Conservation (phyloP, 2,797 vertebrate genomes). For the Chelidonichthys spinosus region DNA sequence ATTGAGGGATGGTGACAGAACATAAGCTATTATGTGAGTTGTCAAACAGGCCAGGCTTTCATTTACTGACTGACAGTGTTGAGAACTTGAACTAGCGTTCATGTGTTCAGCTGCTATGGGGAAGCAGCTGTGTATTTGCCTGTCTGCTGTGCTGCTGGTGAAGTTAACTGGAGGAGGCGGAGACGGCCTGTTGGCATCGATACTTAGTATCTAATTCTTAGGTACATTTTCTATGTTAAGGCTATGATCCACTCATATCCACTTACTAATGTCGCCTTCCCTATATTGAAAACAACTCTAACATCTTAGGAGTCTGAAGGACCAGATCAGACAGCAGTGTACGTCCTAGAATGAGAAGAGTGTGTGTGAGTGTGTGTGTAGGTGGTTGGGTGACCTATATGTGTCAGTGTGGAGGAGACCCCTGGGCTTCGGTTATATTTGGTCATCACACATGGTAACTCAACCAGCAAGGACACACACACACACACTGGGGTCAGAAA, state of each 20-base stretch:
- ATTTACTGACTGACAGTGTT: no score
- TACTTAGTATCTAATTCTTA: no score
- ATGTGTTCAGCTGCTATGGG: no score
- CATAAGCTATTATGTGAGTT: background rate
- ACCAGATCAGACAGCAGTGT: no score
- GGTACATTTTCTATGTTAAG: no score
- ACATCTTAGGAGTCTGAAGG: no score
- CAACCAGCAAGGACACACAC: conserved; percentile 36
- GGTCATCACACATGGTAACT: conserved; percentile 42
- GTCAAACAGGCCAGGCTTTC: background rate
- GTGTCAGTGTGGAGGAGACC: conserved; percentile 44
- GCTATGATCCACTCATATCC: background rate
- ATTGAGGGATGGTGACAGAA: background rate
- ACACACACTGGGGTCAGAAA: conserved; percentile 13
- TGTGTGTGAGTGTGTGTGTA: conserved; percentile 14
- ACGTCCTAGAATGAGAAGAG: no score
- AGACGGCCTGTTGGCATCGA: no score
- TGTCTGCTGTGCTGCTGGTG: no score
- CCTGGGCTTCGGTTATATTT: conserved; percentile 53
- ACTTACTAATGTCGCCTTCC: background rate
- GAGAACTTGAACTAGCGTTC: no score
- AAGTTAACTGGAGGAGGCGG: no score
- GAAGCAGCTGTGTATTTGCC: no score
- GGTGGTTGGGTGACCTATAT: conserved; percentile 60
- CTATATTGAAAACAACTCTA: background rate